phyloP scores from a whole-genome alignment of 2,888 invertebrate species.

The Tenthredo amoena region DNA sequence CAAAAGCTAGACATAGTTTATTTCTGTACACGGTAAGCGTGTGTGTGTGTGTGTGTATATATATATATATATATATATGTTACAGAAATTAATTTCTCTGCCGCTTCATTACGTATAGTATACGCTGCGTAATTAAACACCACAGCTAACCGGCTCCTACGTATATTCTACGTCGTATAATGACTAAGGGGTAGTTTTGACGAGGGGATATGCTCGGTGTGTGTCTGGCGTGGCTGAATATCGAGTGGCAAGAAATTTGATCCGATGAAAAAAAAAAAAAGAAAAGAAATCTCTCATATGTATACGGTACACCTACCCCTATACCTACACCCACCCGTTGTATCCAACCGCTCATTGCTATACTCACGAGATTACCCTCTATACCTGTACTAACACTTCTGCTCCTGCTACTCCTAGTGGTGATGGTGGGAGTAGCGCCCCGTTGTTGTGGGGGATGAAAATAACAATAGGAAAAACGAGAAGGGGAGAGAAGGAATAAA shows the following conservation, averaged over 20 bases:
- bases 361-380: slow-evolving; percentile 17
- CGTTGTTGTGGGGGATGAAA: neutral
- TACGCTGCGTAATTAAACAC: slow-evolving; percentile 20
- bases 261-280: neutral
- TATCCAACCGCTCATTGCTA: neutral
- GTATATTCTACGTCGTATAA: neutral
- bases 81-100: neutral
- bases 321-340: neutral
- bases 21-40: no score
- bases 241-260: slow-evolving; percentile 46
- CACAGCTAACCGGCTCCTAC: neutral
- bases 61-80: no score
- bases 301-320: neutral
- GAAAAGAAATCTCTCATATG: neutral
- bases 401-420: neutral
- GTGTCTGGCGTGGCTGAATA: slow-evolving; percentile 21
- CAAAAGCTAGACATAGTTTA: no score
- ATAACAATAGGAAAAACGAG: slow-evolving; percentile 14
- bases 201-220: neutral
- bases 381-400: neutral
- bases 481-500: neutral
- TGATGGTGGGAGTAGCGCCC: neutral
- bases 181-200: neutral
- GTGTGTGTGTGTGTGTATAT: no score
- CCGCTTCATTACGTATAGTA: neutral